phyloP scores from a whole-genome alignment of 2,888 invertebrate genomes.

The Dorcus parallelipipedus region DNA sequence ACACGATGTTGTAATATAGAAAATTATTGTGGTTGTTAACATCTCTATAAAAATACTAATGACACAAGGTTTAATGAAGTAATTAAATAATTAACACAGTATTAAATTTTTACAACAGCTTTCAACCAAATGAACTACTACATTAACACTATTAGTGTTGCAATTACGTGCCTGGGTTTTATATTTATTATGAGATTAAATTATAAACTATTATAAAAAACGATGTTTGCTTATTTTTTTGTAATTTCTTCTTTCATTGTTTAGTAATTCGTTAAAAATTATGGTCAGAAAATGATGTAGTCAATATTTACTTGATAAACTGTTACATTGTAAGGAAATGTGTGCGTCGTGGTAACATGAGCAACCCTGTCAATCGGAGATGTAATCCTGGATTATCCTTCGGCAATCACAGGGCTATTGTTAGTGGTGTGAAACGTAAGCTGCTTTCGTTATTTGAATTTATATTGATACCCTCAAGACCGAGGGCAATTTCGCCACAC shows the following conservation, averaged over 20 bases:
- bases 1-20: background rate
- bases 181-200: no score
- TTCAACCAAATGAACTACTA: no score
- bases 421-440: constrained; percentile 49
- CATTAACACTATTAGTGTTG: no score
- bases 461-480: constrained; percentile 13
- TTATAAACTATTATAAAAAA: no score
- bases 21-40: constrained; percentile 9
- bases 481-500: background rate
- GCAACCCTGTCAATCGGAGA: constrained; percentile 44
- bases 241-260: no score
- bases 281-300: no score
- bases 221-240: no score
- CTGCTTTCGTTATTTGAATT: constrained; percentile 32
- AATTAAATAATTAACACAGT: constrained; percentile 2
- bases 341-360: constrained; percentile 36
- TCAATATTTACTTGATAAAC: no score
- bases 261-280: no score
- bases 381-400: constrained; percentile 49
- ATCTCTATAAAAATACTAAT: constrained; percentile 13
- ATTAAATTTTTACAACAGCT: background rate
- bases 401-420: constrained; percentile 50
- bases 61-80: constrained; percentile 7
- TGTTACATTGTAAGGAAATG: background rate
- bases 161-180: no score